Conservation (phyloP, 2,888 invertebrate species). For the Abscondita cerata region DNA sequence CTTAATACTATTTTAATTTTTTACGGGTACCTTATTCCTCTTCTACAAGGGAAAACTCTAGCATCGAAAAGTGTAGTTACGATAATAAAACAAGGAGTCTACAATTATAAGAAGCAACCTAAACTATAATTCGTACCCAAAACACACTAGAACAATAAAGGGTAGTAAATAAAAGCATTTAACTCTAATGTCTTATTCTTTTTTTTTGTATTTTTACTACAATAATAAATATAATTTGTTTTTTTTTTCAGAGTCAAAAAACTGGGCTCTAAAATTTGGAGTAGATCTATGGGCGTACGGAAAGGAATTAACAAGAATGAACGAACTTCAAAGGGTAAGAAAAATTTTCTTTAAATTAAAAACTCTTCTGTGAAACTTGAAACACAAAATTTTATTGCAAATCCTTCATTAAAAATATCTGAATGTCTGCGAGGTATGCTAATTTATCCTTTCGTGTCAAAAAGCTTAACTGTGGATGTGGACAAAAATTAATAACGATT, state of each 20-base stretch:
- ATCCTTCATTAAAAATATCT: conserved; percentile 18
- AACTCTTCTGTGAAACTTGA: conserved; percentile 9
- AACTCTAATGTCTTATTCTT: no score
- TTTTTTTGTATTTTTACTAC: no score
- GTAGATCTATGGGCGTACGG: conserved; percentile 91
- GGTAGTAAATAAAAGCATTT: no score
- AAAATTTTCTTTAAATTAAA: conserved; percentile 6
- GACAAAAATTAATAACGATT: conserved; percentile 22
- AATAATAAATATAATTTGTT: no score
- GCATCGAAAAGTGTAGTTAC: no score
- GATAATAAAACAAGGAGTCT: no score
- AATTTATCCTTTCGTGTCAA: conserved; percentile 7
- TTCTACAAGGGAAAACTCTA: no score
- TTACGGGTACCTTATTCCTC: no score
- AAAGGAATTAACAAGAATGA: conserved; percentile 86
- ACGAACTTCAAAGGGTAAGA: conserved; percentile 85
- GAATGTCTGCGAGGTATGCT: conserved; percentile 22
- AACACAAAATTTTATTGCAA: conserved; percentile 18
- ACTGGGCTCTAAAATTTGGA: conserved; percentile 91
- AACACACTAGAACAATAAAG: no score
- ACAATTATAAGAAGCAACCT: no score
- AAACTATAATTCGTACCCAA: no score
- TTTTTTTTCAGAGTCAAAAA: conserved; percentile 82
- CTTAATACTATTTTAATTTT: no score
- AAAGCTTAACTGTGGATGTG: conserved; percentile 21